Conservation (phyloP, 1,140 invertebrate species). For the Philopotamus ludificatus region DNA sequence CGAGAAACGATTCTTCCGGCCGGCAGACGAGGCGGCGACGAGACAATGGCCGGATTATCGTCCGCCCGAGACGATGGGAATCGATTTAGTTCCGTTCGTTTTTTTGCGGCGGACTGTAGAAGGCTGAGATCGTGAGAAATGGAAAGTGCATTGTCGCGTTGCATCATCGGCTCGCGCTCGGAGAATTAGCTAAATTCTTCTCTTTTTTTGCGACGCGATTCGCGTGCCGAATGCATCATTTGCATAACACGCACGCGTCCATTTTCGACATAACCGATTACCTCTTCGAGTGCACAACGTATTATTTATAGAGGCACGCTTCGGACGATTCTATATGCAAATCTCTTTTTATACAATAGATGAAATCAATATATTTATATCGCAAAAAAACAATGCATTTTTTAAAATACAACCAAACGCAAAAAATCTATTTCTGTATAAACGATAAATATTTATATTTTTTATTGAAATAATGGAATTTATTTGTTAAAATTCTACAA, state of each 20-base stretch:
- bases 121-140: slow-evolving; percentile 17
- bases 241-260: background rate
- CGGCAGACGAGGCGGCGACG: background rate
- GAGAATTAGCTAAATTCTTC: background rate
- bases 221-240: background rate
- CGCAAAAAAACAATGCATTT: too few relatives aligned
- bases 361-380: too few relatives aligned
- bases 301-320: too few relatives aligned
- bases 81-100: slow-evolving; percentile 19
- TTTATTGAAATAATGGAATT: too few relatives aligned
- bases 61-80: slow-evolving; percentile 6
- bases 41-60: slow-evolving; percentile 15
- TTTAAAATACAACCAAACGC: too few relatives aligned
- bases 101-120: background rate
- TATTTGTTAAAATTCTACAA: too few relatives aligned
- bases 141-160: slow-evolving; percentile 26
- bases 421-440: too few relatives aligned
- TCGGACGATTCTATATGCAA: too few relatives aligned
- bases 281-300: too few relatives aligned
- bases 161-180: slow-evolving; percentile 10
- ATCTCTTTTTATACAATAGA: too few relatives aligned
- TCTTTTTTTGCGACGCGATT: background rate
- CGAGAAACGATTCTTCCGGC: slow-evolving; percentile 2
- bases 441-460: too few relatives aligned
- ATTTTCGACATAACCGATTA: too few relatives aligned